These are phyloP conservation scores for Eupsilia transversa DNA, from an alignment of 2,888 invertebrate genomes.

Conservation along the genomic window DNA sequence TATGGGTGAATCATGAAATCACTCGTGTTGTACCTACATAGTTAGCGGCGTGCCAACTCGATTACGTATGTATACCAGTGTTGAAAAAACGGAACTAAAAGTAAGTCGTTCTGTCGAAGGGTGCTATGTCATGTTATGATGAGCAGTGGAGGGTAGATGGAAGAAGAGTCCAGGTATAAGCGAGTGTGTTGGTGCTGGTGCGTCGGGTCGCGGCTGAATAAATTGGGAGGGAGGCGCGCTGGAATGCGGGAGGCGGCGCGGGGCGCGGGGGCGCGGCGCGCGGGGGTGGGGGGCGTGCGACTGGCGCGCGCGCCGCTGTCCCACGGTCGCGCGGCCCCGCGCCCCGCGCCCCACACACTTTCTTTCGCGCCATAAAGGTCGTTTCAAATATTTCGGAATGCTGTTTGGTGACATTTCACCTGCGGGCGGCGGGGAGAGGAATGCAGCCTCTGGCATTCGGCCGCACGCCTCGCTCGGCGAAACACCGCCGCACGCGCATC, in stretches of 20 bases:
- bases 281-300: constrained; percentile 88
- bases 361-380: constrained; percentile 91
- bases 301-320: constrained; percentile 92
- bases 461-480: constrained; percentile 73
- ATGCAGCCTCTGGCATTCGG: constrained; percentile 83
- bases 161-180: constrained; percentile 47
- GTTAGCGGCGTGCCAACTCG: constrained; percentile 56
- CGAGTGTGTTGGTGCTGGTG: constrained; percentile 35
- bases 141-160: constrained; percentile 13
- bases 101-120: constrained; percentile 8
- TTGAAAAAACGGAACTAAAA: constrained; percentile 14
- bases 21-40: constrained; percentile 42
- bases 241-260: constrained; percentile 86
- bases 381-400: constrained; percentile 91
- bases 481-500: constrained; percentile 65
- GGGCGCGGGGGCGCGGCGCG: constrained; percentile 79
- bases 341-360: constrained; percentile 84
- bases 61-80: constrained; percentile 51
- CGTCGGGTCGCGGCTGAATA: constrained; percentile 87
- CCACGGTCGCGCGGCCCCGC: constrained; percentile 92
- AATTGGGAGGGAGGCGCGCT: constrained; percentile 89
- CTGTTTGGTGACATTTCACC: constrained; percentile 90
- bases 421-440: constrained; percentile 83
- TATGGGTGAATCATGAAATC: constrained; percentile 65
- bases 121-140: constrained; percentile 6